Percentiles rank a stretch among this genome's conserved stretches.
Conservation (phyloP, 2,797 vertebrate species). For the Balearica regulorum region DNA sequence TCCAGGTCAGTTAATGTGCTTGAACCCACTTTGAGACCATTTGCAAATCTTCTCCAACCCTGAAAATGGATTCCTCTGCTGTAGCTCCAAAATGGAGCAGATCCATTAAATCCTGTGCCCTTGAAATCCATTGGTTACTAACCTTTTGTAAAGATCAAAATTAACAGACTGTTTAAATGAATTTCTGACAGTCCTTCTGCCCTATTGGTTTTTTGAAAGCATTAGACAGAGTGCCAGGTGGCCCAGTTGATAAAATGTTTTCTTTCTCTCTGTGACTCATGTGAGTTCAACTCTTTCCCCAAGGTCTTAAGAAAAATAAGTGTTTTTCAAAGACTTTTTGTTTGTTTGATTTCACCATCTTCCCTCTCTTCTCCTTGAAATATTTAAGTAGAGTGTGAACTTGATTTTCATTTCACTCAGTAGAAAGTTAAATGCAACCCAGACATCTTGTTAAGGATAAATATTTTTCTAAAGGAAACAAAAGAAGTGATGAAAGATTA, state of each 20-base stretch:
- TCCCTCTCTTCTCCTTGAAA: not conserved
- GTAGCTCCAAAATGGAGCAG: slow-evolving; percentile 1
- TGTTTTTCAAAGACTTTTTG: not conserved
- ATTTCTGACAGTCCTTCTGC: slow-evolving; percentile 13
- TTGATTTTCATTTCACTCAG: slow-evolving; percentile 17
- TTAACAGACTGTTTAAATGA: slow-evolving; percentile 41
- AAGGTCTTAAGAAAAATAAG: not conserved
- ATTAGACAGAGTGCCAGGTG: not conserved
- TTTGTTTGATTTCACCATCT: slow-evolving; percentile 5
- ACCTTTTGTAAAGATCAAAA: slow-evolving; percentile 31
- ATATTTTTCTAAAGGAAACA: slow-evolving; percentile 57
- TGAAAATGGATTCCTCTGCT: slow-evolving; percentile 2
- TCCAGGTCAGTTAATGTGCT: not conserved
- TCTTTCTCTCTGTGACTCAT: not conserved
- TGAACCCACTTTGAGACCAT: not conserved
- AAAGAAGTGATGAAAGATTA: slow-evolving; percentile 46
- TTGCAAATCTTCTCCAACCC: not conserved
- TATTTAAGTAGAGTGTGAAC: slow-evolving; percentile 7
- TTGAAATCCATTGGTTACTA: slow-evolving; percentile 8
- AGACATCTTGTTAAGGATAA: not conserved
- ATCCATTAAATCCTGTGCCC: not conserved
- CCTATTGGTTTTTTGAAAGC: slow-evolving; percentile 11
- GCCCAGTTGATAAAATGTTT: not conserved
- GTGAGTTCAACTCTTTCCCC: not conserved
- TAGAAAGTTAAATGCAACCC: slow-evolving; percentile 23